Evolutionary conservation across 2,797 vertebrate species (phyloP), one percentile per base, ranked within the genome.

Genomic region (Microctenopoma stevenorrisi): DNA sequence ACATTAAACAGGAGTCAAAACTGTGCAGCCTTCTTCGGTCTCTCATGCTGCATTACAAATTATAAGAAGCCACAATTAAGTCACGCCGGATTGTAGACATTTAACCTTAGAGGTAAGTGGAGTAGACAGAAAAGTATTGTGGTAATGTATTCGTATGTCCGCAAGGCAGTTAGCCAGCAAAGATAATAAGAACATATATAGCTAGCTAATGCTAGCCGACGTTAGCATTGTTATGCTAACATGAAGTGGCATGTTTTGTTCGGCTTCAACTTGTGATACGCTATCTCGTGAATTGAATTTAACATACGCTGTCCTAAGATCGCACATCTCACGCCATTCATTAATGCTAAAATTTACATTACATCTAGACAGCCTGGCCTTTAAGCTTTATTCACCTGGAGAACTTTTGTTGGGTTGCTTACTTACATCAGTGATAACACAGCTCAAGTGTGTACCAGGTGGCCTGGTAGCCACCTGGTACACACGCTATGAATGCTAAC

Each of bases 1-100:
- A 95, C 59, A 22, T 35, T 42, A 57, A 65, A 42, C 66, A 69
- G 90, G 85, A 88, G 80, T 60, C 26, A 47, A 4, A 43, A 22
- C 30, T 33, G 2, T 11, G 1, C 18, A 11, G 47, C 10, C 3
- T n/a, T 48, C 7, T 40, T 13, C 37, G 13, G 0, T 22, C 15
- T 50, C 42, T 5, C 4, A 1, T 59, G 10, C 2, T 0, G 4
- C 2, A 12, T 35, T 18, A 14, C 1, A 5, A 0, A 3, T 14
- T 65, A 5, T 8, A 53, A 18, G 30, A 1, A 16, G 2, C 25
- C 4, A 0, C 10, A n/a, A 0, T 28, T 7, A n/a, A 22, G 11
- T 0, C 10, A 4, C 11, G 0, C 49, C 22, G 46, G 38, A 47
- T 54, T 72, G 48, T 11, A 42, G 0, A 67, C 12, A 4, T 9